These are phyloP conservation scores for Sebastiscus tertius DNA, from an alignment of 2,797 vertebrate genomes.

Conservation along the genomic window DNA sequence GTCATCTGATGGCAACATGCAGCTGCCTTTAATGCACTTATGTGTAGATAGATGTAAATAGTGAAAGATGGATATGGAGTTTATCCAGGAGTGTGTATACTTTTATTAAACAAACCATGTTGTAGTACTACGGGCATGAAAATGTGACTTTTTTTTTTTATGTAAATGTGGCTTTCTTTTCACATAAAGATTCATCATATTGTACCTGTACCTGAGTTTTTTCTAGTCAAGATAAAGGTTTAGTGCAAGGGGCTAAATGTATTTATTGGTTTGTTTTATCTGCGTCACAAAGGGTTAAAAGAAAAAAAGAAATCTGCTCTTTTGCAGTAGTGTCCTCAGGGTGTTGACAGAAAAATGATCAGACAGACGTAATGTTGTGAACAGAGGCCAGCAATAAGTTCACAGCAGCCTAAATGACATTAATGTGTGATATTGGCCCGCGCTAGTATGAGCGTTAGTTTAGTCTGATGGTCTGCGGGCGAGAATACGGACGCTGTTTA, in stretches of 20 bases:
- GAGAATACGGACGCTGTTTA: background rate
- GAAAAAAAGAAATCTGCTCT: background rate
- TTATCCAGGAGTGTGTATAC: background rate
- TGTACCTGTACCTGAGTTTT: background rate
- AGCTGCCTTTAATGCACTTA: background rate
- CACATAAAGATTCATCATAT: background rate
- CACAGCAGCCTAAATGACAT: constrained; percentile 30
- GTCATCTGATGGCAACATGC: background rate
- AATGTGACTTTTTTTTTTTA: background rate
- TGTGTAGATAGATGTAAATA: constrained; percentile 33
- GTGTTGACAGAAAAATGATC: constrained; percentile 19
- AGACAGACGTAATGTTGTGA: constrained; percentile 29
- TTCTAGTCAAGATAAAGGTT: background rate
- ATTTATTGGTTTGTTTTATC: background rate
- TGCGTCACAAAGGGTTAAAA: background rate
- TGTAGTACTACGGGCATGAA: background rate
- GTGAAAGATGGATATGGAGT: background rate
- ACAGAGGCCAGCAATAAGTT: constrained; percentile 24
- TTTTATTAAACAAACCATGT: constrained; percentile 7
- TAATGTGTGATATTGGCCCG: constrained; percentile 28
- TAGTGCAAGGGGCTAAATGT: background rate
- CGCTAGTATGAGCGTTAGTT: background rate
- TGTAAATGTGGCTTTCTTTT: background rate
- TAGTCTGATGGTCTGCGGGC: background rate
- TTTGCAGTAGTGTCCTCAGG: background rate